These are phyloP conservation scores for Acronicta alni DNA, from an alignment of 2,888 invertebrate species.

Conservation along the genomic window DNA sequence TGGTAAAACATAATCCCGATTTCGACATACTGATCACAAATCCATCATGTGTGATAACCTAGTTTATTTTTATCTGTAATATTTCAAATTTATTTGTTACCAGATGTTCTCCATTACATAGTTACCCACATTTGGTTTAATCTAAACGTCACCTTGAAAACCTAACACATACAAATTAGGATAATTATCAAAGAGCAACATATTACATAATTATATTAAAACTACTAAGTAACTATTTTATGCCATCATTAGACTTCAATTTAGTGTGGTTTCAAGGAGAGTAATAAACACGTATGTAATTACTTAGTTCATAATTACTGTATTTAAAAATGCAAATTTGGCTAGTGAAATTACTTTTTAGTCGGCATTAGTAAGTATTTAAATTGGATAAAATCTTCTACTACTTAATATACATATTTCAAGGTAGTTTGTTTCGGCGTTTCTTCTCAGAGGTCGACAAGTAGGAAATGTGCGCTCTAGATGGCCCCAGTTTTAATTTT, in stretches of 20 bases:
- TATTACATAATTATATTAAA: slow-evolving; percentile 4
- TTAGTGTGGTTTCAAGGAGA: slow-evolving; percentile 41
- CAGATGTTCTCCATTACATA: slow-evolving; percentile 35
- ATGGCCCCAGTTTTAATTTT: too few species aligned
- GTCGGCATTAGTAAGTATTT: too few species aligned
- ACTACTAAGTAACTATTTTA: slow-evolving; percentile 20
- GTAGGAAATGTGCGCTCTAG: too few species aligned
- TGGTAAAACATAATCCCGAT: slow-evolving; percentile 4
- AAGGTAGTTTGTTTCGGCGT: too few species aligned
- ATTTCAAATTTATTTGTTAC: slow-evolving; percentile 33
- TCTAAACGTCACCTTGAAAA: slow-evolving; percentile 32
- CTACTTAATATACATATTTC: too few species aligned
- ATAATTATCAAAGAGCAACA: slow-evolving; percentile 30
- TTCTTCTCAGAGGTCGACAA: too few species aligned
- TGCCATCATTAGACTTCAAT: too few species aligned
- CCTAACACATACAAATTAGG: slow-evolving; percentile 34
- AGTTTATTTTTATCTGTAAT: slow-evolving; percentile 38
- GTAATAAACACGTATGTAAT: slow-evolving; percentile 13
- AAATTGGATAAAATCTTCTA: too few species aligned
- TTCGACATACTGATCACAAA: slow-evolving; percentile 15
- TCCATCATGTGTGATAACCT: slow-evolving; percentile 41
- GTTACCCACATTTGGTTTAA: slow-evolving; percentile 25
- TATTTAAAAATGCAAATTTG: neutral
- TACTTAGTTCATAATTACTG: slow-evolving; percentile 8
- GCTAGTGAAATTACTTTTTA: too few species aligned